Conservation (phyloP, 2,113 vertebrate species). For the Ictalurus punctatus region DNA sequence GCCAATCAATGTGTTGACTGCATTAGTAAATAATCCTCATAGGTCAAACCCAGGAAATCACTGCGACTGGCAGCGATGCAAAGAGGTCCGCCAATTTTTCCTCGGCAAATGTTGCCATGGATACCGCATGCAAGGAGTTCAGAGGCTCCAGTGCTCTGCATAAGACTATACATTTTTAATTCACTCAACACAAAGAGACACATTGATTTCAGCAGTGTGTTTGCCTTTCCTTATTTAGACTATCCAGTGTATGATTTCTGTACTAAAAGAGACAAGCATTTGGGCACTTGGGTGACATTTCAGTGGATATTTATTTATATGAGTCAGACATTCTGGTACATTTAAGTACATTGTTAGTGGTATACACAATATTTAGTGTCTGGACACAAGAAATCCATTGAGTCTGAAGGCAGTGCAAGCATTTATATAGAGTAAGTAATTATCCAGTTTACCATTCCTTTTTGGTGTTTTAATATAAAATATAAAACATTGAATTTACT, state of each 20-base stretch:
- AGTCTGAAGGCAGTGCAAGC: neutral
- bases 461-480: neutral
- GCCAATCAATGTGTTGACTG: constrained; percentile 56
- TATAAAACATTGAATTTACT: neutral
- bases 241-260: neutral
- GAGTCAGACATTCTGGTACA: neutral
- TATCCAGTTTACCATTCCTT: neutral
- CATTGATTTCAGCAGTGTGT: neutral
- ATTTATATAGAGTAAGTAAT: neutral
- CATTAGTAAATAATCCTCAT: constrained; percentile 59
- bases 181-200: constrained; percentile 15
- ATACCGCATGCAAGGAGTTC: constrained; percentile 51
- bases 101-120: constrained; percentile 59
- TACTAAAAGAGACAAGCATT: neutral
- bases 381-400: neutral
- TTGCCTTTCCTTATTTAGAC: neutral
- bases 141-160: constrained; percentile 39
- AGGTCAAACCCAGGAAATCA: constrained; percentile 57
- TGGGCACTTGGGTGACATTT: neutral
- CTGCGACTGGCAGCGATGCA: constrained; percentile 39
- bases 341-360: neutral
- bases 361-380: neutral
- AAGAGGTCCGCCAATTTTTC: constrained; percentile 43
- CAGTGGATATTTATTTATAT: neutral
- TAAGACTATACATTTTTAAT: constrained; percentile 38